phyloP scores from a whole-genome alignment of 23 tunicate genomes.

The Styela plicata region DNA sequence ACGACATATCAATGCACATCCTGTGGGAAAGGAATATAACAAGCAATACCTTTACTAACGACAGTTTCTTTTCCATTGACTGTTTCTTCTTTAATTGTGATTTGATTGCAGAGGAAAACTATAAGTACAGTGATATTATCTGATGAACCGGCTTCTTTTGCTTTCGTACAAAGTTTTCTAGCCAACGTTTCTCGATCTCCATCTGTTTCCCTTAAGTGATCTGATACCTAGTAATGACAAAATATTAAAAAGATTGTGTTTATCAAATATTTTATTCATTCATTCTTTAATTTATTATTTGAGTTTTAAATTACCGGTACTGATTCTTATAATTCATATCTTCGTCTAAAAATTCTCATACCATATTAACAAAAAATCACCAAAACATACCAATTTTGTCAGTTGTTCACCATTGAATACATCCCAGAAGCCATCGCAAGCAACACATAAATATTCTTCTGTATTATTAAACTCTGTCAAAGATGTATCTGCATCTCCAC shows the following conservation, averaged over 20 bases:
- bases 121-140: conserved; percentile 90
- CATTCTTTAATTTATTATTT: too few relatives aligned
- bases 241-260: neutral
- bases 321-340: too few relatives aligned
- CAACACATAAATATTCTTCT: conserved; percentile 82
- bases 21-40: too few relatives aligned
- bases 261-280: too few relatives aligned
- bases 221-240: conserved; percentile 45
- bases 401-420: conserved; percentile 66
- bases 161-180: conserved; percentile 55
- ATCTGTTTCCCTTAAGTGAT: conserved; percentile 29
- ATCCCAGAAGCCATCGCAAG: conserved; percentile 98
- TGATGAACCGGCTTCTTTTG: conserved; percentile 66
- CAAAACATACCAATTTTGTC: conserved; percentile 62
- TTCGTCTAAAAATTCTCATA: too few relatives aligned
- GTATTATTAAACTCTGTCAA: conserved; percentile 42
- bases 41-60: conserved; percentile 7
- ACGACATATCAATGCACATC: too few relatives aligned
- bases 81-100: conserved; percentile 33
- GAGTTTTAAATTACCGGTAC: too few relatives aligned
- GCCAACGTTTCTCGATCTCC: conserved; percentile 32
- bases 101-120: conserved; percentile 56
- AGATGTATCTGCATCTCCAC: conserved; percentile 72
- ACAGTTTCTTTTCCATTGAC: conserved; percentile 4
- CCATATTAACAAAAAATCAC: too few relatives aligned